A percentile compares a stretch with the other conserved stretches of the same genome.
Conservation (phyloP, 2,888 invertebrate genomes). For the Tenthredo notha region DNA sequence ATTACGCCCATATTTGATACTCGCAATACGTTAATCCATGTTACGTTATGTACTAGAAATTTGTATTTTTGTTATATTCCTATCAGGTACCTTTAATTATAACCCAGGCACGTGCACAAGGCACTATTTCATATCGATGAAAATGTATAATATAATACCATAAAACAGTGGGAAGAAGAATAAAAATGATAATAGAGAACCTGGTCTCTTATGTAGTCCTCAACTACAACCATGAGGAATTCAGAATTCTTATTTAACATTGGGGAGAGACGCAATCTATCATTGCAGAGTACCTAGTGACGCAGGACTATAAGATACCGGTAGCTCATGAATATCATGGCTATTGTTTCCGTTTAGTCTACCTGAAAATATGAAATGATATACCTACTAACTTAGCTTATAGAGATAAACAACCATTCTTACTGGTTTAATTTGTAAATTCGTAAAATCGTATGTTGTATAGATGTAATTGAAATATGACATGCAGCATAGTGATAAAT, state of each 20-base stretch:
- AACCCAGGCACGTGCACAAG: background rate
- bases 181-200: conserved; percentile 5
- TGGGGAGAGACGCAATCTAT: background rate
- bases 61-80: conserved; percentile 29
- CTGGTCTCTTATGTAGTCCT: background rate
- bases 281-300: conserved; percentile 23
- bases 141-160: conserved; percentile 7
- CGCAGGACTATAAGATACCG: background rate
- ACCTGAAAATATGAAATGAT: background rate
- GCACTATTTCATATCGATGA: conserved; percentile 11
- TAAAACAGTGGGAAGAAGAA: conserved; percentile 9
- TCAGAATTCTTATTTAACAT: conserved; percentile 17
- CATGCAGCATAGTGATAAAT: background rate
- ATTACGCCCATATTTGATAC: conserved; percentile 29
- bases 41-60: background rate
- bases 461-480: background rate
- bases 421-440: background rate
- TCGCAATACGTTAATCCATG: conserved; percentile 18
- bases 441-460: background rate
- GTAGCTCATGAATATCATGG: background rate
- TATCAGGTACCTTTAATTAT: conserved; percentile 15
- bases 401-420: background rate
- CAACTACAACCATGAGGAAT: background rate
- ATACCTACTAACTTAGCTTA: background rate
- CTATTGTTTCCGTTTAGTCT: background rate